These are phyloP conservation scores for Hydractinia symbiolongicarpus DNA, from an alignment of 30 jellyfish, hydroid and myxozoan species.

Conservation along the genomic window DNA sequence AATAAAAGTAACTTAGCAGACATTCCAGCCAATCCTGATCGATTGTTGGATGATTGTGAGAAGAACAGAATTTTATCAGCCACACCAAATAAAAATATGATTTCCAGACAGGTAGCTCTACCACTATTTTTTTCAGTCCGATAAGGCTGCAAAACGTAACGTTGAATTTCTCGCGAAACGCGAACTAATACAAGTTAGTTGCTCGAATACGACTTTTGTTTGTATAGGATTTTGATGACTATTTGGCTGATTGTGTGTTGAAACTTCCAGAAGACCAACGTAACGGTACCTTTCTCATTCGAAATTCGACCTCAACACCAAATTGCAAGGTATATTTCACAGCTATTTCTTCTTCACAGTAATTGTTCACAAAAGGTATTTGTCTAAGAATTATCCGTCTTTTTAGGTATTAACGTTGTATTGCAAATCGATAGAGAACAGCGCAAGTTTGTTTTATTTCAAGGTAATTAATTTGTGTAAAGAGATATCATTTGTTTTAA, in stretches of 20 bases:
- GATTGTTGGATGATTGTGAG: neutral
- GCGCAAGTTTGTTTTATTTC: constrained; percentile 31
- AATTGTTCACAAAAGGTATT: neutral
- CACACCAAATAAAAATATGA: constrained; percentile 15
- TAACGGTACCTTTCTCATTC: constrained; percentile 57
- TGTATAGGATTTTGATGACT: constrained; percentile 56
- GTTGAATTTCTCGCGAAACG: neutral
- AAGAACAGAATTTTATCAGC: constrained; percentile 21
- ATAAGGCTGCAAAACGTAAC: neutral
- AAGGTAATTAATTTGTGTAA: constrained; percentile 28
- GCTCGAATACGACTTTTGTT: neutral
- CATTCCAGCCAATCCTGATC: no score
- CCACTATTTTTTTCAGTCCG: neutral
- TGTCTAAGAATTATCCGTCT: neutral
- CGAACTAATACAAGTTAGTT: neutral
- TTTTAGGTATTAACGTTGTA: constrained; percentile 42
- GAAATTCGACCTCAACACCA: constrained; percentile 48
- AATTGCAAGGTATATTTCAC: constrained; percentile 35
- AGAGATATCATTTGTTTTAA: no score
- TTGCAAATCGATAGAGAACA: constrained; percentile 29
- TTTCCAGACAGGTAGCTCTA: constrained; percentile 11
- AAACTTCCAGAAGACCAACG: constrained; percentile 70
- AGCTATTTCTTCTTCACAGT: neutral
- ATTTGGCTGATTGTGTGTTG: constrained; percentile 51
- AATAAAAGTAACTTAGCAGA: no score